Evolutionary conservation across 2,113 vertebrate genomes (phyloP).

Genomic region (Sander lucioperca): DNA sequence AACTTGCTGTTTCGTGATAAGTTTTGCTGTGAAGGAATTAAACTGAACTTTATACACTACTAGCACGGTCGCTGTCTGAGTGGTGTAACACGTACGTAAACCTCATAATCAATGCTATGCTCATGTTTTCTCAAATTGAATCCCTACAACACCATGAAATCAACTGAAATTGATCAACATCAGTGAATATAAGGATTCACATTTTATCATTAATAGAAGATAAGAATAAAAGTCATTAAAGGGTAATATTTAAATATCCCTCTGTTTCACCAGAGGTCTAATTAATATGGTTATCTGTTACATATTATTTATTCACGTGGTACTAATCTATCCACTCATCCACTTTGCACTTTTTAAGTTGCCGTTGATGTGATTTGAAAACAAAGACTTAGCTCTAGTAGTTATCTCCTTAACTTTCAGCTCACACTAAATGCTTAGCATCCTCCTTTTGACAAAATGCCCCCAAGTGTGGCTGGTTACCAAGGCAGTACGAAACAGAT

Average conservation of each 20-base stretch:
- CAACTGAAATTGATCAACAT: neutral
- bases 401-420: neutral
- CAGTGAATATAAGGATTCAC: neutral
- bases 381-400: neutral
- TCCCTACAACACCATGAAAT: neutral
- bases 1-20: too few relatives aligned
- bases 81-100: too few relatives aligned
- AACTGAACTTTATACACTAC: too few relatives aligned
- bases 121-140: neutral
- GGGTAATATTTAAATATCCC: neutral
- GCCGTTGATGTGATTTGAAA: conserved; percentile 6
- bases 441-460: conserved; percentile 46
- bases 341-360: neutral
- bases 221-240: neutral
- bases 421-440: conserved; percentile 39
- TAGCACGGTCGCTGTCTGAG: too few relatives aligned
- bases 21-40: too few relatives aligned
- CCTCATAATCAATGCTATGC: neutral
- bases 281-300: neutral
- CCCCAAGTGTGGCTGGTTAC: conserved; percentile 38
- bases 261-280: neutral
- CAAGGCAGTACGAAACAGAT: conserved; percentile 37
- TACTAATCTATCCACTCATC: neutral
- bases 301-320: neutral
- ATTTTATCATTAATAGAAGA: too few relatives aligned